Conservation (phyloP, 1,140 invertebrate genomes). For the Coptotermes formosanus region DNA sequence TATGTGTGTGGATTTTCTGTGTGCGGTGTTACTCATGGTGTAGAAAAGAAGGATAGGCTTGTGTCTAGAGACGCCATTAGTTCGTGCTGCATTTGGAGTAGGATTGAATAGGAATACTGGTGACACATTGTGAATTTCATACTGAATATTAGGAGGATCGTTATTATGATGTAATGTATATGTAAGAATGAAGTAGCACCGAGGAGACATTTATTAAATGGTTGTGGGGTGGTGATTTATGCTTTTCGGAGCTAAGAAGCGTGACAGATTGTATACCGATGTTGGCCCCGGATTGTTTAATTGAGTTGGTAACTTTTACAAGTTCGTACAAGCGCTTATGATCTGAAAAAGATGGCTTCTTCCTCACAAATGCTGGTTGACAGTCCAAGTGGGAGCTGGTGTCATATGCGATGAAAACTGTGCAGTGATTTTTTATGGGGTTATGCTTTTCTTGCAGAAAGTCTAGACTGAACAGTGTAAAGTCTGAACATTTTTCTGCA, state of each 20-base stretch:
- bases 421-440: conserved; percentile 45
- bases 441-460: conserved; percentile 56
- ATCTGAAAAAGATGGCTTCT: conserved; percentile 20
- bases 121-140: background rate
- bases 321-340: background rate
- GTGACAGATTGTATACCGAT: conserved; percentile 26
- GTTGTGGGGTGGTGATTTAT: background rate
- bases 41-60: conserved; percentile 1
- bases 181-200: background rate
- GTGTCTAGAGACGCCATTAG: conserved; percentile 21
- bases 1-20: background rate
- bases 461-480: conserved; percentile 51
- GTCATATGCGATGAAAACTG: background rate
- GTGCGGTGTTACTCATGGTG: background rate
- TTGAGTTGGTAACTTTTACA: background rate
- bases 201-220: background rate
- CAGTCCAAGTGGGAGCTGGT: conserved; percentile 23
- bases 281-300: conserved; percentile 22
- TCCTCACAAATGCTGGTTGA: conserved; percentile 15
- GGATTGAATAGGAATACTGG: background rate
- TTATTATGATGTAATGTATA: background rate
- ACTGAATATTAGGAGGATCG: background rate
- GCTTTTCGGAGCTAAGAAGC: background rate
- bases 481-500: conserved; percentile 52
- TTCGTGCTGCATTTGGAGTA: background rate